Conservation (phyloP, 2,797 vertebrate genomes). For the Lophius americanus region DNA sequence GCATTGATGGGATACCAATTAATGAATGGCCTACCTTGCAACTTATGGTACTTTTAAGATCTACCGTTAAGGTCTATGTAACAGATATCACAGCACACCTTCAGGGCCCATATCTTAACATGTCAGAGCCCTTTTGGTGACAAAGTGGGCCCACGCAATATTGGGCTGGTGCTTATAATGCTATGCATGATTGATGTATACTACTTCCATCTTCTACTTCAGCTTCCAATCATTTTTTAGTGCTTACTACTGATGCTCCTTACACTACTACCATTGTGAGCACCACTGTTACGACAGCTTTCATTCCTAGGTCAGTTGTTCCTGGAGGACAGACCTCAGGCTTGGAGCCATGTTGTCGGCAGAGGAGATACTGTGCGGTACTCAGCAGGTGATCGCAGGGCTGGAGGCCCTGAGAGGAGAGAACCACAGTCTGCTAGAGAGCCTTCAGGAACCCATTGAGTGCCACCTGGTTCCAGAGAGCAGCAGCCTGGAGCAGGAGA, state of each 20-base stretch:
- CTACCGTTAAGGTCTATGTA: too few relatives aligned
- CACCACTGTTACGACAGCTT: neutral
- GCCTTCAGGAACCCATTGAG: slow-evolving; percentile 72
- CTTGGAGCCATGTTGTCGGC: slow-evolving; percentile 76
- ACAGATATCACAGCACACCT: too few relatives aligned
- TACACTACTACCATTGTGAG: neutral
- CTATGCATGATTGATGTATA: too few relatives aligned
- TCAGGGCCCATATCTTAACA: too few relatives aligned
- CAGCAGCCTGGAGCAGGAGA: slow-evolving; percentile 80
- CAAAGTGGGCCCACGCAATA: too few relatives aligned
- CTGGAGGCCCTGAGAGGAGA: slow-evolving; percentile 82
- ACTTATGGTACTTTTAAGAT: too few relatives aligned
- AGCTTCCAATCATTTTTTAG: too few relatives aligned
- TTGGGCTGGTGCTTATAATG: too few relatives aligned
- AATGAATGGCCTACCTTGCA: too few relatives aligned
- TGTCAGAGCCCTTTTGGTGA: too few relatives aligned
- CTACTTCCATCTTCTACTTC: too few relatives aligned
- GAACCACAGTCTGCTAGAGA: slow-evolving; percentile 78
- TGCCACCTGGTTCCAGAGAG: slow-evolving; percentile 35
- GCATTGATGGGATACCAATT: too few relatives aligned
- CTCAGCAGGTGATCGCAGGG: slow-evolving; percentile 83
- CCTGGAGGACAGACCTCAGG: slow-evolving; percentile 10
- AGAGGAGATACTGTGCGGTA: slow-evolving; percentile 82
- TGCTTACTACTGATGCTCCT: neutral
- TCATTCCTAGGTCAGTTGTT: slow-evolving; percentile 28